A percentile compares a stretch with the other conserved stretches of the same genome.
These are phyloP conservation scores for Drusus annulatus DNA, from an alignment of 1,140 invertebrate species.

Conservation along the genomic window DNA sequence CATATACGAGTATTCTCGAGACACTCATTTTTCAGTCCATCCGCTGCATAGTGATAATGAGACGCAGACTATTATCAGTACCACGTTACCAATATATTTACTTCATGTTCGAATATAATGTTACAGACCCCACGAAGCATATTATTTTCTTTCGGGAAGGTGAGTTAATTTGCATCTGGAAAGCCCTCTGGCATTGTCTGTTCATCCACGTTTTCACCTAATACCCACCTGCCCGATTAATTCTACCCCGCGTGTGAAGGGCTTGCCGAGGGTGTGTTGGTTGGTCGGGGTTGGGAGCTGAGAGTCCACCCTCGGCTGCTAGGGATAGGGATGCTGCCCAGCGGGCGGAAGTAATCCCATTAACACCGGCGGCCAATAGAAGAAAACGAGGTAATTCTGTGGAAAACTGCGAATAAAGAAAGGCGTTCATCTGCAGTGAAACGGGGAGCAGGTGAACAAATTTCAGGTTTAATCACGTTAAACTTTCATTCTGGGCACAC, in stretches of 20 bases:
- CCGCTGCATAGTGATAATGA: too few relatives aligned
- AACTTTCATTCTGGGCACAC: conserved; percentile 8
- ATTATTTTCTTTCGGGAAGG: not conserved
- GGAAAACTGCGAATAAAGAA: conserved; percentile 55
- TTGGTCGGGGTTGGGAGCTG: not conserved
- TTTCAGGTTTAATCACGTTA: conserved; percentile 36
- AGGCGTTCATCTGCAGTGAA: conserved; percentile 49
- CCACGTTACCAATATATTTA: too few relatives aligned
- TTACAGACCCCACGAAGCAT: not conserved
- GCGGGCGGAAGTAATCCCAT: conserved; percentile 49
- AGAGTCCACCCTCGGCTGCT: not conserved
- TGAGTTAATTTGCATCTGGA: not conserved
- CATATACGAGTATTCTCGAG: too few relatives aligned
- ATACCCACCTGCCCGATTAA: conserved; percentile 2
- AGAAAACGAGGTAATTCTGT: conserved; percentile 54
- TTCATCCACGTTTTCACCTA: conserved; percentile 13
- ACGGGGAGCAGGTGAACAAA: conserved; percentile 29
- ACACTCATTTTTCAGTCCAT: too few relatives aligned
- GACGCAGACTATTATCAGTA: too few relatives aligned
- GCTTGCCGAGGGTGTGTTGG: not conserved
- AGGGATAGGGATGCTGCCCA: not conserved
- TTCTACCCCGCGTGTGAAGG: not conserved
- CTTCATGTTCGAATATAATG: too few relatives aligned
- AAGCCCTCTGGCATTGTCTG: not conserved
- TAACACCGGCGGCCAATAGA: conserved; percentile 45